Evolutionary conservation across 2,113 vertebrate species (phyloP), one percentile per base, ranked within the genome.

Genomic region (Pteropus alecto): DNA sequence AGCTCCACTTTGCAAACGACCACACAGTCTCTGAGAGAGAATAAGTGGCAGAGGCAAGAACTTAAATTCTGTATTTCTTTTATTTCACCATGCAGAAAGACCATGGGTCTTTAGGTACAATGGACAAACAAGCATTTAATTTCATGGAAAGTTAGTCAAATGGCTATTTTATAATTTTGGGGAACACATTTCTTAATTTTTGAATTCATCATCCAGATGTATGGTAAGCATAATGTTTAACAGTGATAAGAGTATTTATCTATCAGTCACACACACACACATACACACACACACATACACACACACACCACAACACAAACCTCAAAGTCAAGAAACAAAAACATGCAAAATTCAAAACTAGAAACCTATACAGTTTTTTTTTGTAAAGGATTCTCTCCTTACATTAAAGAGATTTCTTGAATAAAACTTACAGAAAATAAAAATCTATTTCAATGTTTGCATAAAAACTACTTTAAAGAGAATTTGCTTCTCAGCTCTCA

Each of bases 131-230:
- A 85, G 7, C 16, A 84, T 68, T 86, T 73, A 56, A 68, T 68
- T 87, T 16, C 87, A n/a, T 68, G 60, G 21, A 76, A 96, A 87
- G 48, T 63, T 78, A 74, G 30, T 81, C 16, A 83, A 67, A 48
- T 85, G 68, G 15, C 19, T 71, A 9, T 70, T 94, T 92, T 76
- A 14, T 87, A 26, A 35, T 76, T 7, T 43, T 83, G 1, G 46
- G 14, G 48, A 38, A 19, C 33, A 82, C 33, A 43, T 88, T 81
- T 93, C 21, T 76, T 91, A 84, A 90, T 67, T 96, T 96, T 84
- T 26, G 89, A 83, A 63, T 86, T 68, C 33, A 58, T 93, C 7
- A 56, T 70, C 41, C 1, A n/a, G 35, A 14, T 90, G 9, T n/a
- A 93, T 1, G 71, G 26, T 88, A n/a, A 74, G 1, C 26, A 82